Conservation (phyloP, 1,140 invertebrate genomes). For the Tetramorium alpestre region DNA sequence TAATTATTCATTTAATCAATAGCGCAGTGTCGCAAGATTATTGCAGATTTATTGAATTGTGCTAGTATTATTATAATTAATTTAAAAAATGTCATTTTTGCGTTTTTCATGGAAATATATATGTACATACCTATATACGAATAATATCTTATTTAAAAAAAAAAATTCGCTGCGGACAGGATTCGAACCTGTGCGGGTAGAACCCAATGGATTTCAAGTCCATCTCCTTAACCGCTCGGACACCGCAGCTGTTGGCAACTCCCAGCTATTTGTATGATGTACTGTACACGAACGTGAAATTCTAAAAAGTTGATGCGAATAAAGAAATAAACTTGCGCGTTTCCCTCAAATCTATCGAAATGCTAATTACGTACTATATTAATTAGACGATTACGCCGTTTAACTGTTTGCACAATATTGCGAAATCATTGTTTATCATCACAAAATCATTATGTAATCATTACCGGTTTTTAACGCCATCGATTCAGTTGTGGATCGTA, state of each 20-base stretch:
- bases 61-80: background rate
- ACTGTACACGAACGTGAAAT: background rate
- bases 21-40: background rate
- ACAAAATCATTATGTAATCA: slow-evolving; percentile 17
- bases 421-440: background rate
- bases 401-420: background rate
- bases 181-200: slow-evolving; percentile 94
- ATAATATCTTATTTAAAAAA: slow-evolving; percentile 69
- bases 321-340: background rate
- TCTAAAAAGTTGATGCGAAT: background rate
- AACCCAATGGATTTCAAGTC: slow-evolving; percentile 94
- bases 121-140: background rate
- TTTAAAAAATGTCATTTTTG: background rate
- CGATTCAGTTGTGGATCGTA: background rate
- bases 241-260: slow-evolving; percentile 85
- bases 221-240: slow-evolving; percentile 92
- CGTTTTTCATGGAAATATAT: background rate
- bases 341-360: background rate
- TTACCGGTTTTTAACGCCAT: background rate
- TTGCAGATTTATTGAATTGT: background rate
- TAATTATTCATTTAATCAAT: background rate
- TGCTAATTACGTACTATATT: background rate
- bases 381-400: background rate
- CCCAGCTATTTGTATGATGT: background rate
- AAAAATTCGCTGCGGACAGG: slow-evolving; percentile 90